Evolutionary conservation across 2,113 vertebrate genomes (phyloP).

Genomic region (Anser cygnoides): DNA sequence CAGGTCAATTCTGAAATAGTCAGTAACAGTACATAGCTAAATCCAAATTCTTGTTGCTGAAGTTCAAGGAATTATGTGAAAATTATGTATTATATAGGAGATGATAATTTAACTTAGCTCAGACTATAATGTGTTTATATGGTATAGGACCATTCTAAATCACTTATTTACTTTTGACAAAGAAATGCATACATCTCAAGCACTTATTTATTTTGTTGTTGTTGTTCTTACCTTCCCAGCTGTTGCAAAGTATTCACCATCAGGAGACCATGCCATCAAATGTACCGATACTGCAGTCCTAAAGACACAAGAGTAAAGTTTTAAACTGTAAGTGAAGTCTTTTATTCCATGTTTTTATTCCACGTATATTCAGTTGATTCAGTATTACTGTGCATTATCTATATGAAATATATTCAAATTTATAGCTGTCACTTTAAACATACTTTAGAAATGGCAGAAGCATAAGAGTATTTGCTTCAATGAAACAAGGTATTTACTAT

Average conservation of each 20-base stretch:
- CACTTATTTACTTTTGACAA: not conserved
- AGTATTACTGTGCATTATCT: not conserved
- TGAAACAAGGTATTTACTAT: not conserved
- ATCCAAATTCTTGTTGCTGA: not conserved
- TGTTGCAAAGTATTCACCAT: conserved; percentile 98
- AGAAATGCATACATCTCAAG: not conserved
- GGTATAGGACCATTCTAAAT: not conserved
- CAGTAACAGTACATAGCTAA: not conserved
- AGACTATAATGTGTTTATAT: not conserved
- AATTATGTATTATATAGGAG: not conserved
- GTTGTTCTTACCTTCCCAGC: conserved; percentile 88
- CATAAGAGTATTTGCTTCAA: not conserved
- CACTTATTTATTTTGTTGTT: not conserved
- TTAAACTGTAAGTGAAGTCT: not conserved
- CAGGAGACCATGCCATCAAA: conserved; percentile 96
- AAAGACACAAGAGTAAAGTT: not conserved
- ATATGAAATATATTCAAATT: not conserved
- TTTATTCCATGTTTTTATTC: not conserved
- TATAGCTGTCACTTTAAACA: not conserved
- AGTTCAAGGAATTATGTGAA: not conserved
- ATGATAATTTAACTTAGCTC: not conserved
- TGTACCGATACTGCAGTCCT: conserved; percentile 95
- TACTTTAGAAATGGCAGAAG: not conserved
- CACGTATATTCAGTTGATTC: not conserved
- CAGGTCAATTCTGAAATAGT: not conserved